Conservation (phyloP, 2,888 invertebrate genomes). For the Aspidapion aeneum region DNA sequence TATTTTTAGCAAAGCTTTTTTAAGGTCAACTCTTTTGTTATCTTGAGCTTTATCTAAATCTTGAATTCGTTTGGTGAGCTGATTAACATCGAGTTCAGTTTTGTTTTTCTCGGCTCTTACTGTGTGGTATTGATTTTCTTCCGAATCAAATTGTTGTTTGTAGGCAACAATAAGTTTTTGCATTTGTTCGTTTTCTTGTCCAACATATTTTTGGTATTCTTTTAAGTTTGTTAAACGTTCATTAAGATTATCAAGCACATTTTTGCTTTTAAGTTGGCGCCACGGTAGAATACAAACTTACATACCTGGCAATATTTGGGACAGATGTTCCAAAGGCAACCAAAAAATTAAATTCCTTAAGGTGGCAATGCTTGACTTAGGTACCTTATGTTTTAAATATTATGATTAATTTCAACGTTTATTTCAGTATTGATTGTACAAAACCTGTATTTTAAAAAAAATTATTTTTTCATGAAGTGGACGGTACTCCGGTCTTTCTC, state of each 20-base stretch:
- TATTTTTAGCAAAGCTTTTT: constrained; percentile 56
- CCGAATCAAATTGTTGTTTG: constrained; percentile 64
- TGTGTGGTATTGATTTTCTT: constrained; percentile 52
- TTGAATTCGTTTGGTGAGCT: constrained; percentile 50
- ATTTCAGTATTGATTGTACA: no score
- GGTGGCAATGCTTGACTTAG: no score
- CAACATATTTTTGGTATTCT: constrained; percentile 53
- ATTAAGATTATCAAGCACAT: no score
- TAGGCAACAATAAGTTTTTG: constrained; percentile 65
- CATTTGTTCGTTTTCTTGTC: constrained; percentile 54
- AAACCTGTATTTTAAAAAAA: no score
- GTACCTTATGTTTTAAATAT: no score
- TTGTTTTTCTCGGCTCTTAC: constrained; percentile 49
- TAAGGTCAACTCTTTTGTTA: constrained; percentile 51
- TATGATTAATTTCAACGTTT: no score
- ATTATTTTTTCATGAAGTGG: no score
- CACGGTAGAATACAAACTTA: no score
- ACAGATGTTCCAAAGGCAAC: no score
- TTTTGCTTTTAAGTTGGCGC: constrained; percentile 49
- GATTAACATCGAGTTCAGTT: constrained; percentile 49
- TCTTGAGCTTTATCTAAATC: constrained; percentile 49
- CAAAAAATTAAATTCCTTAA: no score
- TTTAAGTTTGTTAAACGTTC: constrained; percentile 39
- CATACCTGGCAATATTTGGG: no score
- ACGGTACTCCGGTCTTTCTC: no score